phyloP scores from a whole-genome alignment of 2,888 invertebrate species.

The Diogma glabrata region DNA sequence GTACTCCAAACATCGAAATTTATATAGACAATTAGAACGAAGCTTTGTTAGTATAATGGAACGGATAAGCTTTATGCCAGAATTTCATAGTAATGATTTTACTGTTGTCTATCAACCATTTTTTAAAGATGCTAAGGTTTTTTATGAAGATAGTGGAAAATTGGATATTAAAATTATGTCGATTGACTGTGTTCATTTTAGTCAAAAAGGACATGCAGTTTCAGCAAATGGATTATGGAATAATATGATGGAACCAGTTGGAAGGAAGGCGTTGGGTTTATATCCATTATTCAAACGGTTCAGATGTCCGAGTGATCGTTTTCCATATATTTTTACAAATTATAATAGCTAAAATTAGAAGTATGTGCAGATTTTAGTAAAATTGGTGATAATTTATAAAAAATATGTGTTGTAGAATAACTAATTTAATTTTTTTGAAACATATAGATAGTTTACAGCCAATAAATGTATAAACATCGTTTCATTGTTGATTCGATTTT shows the following conservation, averaged over 20 bases:
- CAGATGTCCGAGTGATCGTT: slow-evolving; percentile 36
- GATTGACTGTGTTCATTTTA: slow-evolving; percentile 21
- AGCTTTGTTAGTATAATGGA: slow-evolving; percentile 21
- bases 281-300: slow-evolving; percentile 29
- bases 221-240: slow-evolving; percentile 42
- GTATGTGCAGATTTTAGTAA: too few relatives aligned
- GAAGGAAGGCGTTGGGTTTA: slow-evolving; percentile 34
- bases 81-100: slow-evolving; percentile 18
- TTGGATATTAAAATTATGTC: slow-evolving; percentile 19
- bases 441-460: too few relatives aligned
- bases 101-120: slow-evolving; percentile 19
- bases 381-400: too few relatives aligned
- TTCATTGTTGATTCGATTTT: too few relatives aligned
- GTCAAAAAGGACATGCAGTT: slow-evolving; percentile 21
- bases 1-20: slow-evolving; percentile 17
- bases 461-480: too few relatives aligned
- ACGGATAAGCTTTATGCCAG: slow-evolving; percentile 18
- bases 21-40: slow-evolving; percentile 18
- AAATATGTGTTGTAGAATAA: too few relatives aligned
- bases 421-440: too few relatives aligned
- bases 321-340: slow-evolving; percentile 38
- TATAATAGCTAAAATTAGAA: too few relatives aligned
- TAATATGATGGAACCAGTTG: slow-evolving; percentile 41
- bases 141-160: slow-evolving; percentile 9
- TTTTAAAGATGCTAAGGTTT: slow-evolving; percentile 17